Evolutionary conservation across 2,797 vertebrate species (phyloP).

Genomic region (Ctenochaetus hawaiiensis): DNA sequence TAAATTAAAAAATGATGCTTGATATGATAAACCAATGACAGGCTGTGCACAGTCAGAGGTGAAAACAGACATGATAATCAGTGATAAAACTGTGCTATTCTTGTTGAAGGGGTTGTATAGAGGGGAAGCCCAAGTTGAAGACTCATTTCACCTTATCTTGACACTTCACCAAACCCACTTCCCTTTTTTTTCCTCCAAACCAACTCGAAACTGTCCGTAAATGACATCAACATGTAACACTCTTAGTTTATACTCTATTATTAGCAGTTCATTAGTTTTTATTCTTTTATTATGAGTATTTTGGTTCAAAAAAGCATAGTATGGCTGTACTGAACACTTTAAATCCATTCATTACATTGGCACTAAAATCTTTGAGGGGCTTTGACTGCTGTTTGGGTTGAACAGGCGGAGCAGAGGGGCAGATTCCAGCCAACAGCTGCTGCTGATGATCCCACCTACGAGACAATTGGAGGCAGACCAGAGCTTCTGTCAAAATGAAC

Average conservation of each 20-base stretch:
- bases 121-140: conserved; percentile 7
- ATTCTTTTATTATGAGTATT: no score
- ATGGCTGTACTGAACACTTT: no score
- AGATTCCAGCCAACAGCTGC: no score
- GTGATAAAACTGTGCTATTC: conserved; percentile 7
- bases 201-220: background rate
- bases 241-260: background rate
- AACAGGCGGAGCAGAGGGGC: no score
- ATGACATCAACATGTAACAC: background rate
- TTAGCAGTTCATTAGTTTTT: no score
- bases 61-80: conserved; percentile 18
- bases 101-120: conserved; percentile 3
- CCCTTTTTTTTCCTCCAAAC: background rate
- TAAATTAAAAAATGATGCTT: conserved; percentile 3
- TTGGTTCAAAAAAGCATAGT: no score
- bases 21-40: background rate
- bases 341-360: no score
- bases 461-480: no score
- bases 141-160: conserved; percentile 16
- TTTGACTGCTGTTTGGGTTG: no score
- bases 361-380: no score
- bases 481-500: no score
- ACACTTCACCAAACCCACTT: background rate
- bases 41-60: background rate
- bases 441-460: no score